Evolutionary conservation across 2,797 vertebrate species (phyloP).

Genomic region (Toxotes lorentzi): DNA sequence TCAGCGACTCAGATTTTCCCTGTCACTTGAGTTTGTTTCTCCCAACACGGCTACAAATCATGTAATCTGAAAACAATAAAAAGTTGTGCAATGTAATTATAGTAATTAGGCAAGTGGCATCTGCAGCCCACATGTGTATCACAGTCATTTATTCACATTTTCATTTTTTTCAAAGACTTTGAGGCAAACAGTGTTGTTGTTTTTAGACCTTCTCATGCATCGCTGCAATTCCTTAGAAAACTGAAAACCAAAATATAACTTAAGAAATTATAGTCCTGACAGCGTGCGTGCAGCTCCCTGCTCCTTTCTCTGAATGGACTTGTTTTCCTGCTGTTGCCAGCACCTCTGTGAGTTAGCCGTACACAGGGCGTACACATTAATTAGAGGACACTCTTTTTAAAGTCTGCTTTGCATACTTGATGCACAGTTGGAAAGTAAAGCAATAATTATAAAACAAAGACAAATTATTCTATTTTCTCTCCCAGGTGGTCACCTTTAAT

Average conservation of each 20-base stretch:
- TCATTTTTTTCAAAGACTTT: neutral
- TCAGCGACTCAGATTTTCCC: neutral
- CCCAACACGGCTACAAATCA: neutral
- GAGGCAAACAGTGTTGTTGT: neutral
- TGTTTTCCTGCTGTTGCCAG: conserved; percentile 21
- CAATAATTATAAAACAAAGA: conserved; percentile 24
- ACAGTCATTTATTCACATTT: conserved; percentile 2
- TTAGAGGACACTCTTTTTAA: conserved; percentile 15
- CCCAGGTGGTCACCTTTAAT: conserved; percentile 21
- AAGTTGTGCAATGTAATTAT: neutral
- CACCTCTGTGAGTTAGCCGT: conserved; percentile 22
- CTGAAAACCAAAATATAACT: neutral
- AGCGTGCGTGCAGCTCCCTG: neutral
- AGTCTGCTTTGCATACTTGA: conserved; percentile 39
- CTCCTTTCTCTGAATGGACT: conserved; percentile 17
- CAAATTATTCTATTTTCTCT: neutral
- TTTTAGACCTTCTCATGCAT: neutral
- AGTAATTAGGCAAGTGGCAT: conserved; percentile 14
- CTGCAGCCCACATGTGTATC: neutral
- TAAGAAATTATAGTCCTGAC: conserved; percentile 4
- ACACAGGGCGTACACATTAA: conserved; percentile 10
- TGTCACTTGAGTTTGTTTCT: neutral
- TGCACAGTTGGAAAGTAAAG: conserved; percentile 23
- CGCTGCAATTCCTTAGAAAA: neutral
- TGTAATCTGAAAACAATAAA: neutral